Evolutionary conservation across 1,140 invertebrate genomes (phyloP).

Genomic region (Nephila pilipes): DNA sequence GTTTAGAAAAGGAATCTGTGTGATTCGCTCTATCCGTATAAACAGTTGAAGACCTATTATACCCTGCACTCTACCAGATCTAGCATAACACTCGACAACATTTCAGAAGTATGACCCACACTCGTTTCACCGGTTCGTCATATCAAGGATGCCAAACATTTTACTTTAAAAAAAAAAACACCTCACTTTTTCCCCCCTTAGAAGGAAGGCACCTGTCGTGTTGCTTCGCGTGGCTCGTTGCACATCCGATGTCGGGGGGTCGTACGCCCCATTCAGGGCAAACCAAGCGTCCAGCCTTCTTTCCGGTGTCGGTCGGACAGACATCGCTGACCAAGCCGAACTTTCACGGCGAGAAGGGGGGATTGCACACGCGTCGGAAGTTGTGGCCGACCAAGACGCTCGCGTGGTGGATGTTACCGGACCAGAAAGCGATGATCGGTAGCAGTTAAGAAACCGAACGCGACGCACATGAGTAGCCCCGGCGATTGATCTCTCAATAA

Average conservation of each 20-base stretch:
- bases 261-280: slow-evolving; percentile 2
- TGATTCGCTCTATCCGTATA: no score
- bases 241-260: slow-evolving; percentile 21
- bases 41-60: no score
- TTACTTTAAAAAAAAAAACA: neutral
- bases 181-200: neutral
- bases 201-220: neutral
- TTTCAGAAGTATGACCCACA: neutral
- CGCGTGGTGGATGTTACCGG: neutral
- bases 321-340: slow-evolving; percentile 52
- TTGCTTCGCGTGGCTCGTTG: slow-evolving; percentile 18
- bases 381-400: slow-evolving; percentile 26
- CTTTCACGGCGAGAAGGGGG: neutral
- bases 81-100: no score
- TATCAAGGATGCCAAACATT: neutral
- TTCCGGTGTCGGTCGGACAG: slow-evolving; percentile 37
- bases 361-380: slow-evolving; percentile 37
- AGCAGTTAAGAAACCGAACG: neutral
- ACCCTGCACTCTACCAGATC: no score
- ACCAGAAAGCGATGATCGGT: neutral
- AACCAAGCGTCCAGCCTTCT: slow-evolving; percentile 33
- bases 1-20: no score
- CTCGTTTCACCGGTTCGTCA: neutral
- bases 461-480: neutral
- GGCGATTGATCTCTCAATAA: neutral